A percentile compares a stretch with the other conserved stretches of the same genome.
Evolutionary conservation across 2,113 vertebrate genomes (phyloP).

Genomic region (Lynx canadensis): DNA sequence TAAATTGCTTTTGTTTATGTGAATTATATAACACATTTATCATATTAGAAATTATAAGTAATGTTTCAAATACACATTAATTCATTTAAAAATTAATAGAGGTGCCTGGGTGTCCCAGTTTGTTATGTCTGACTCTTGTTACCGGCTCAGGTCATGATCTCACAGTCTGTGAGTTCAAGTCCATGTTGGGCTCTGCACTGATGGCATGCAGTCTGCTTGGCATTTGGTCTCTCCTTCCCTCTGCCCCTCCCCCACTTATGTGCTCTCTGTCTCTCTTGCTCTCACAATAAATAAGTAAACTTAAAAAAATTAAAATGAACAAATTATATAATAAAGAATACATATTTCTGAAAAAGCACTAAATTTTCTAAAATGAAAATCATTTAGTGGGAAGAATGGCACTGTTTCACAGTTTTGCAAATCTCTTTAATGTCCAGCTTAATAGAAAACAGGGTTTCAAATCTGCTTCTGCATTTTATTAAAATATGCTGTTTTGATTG

Average conservation of each 20-base stretch:
- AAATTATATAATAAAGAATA: not conserved
- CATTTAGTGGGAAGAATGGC: not conserved
- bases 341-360: not conserved
- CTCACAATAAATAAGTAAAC: no score
- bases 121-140: no score
- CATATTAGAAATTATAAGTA: not conserved
- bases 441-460: not conserved
- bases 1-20: not conserved
- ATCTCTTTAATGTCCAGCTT: not conserved
- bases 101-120: no score
- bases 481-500: not conserved
- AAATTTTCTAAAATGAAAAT: slow-evolving; percentile 1
- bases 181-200: no score
- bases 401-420: not conserved
- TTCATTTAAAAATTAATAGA: not conserved
- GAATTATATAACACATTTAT: not conserved
- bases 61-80: not conserved
- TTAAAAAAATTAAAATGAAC: not conserved
- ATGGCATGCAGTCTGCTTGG: no score
- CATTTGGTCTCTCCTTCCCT: no score
- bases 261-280: no score
- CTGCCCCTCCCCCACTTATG: no score
- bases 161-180: no score
- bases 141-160: no score
- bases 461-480: not conserved